Evolutionary conservation across 2,797 vertebrate genomes (phyloP).

Genomic region (Propithecus perrieri): DNA sequence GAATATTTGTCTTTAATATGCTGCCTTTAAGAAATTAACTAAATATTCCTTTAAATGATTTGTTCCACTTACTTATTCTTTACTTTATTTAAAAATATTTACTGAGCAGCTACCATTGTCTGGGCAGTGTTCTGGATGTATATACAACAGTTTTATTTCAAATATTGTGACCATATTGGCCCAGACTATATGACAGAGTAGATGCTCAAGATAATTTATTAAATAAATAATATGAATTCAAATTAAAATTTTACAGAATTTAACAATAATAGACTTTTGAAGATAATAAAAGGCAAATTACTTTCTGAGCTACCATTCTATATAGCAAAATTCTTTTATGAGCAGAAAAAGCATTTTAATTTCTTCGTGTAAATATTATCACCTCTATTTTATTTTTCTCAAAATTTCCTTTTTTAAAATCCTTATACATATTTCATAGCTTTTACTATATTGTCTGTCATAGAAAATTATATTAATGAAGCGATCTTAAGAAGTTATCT

Average conservation of each 20-base stretch:
- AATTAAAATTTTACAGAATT: neutral
- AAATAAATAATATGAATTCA: neutral
- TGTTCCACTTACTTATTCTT: neutral
- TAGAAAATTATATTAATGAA: neutral
- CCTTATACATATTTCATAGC: neutral
- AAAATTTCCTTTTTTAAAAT: conserved; percentile 7
- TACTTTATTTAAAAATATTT: neutral
- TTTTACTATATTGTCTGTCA: conserved; percentile 10
- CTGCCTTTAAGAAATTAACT: neutral
- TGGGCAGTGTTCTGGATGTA: neutral
- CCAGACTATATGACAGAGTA: neutral
- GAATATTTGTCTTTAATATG: neutral
- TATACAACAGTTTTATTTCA: neutral
- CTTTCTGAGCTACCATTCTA: neutral
- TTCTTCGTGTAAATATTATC: conserved; percentile 24
- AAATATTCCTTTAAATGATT: neutral
- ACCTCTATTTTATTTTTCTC: conserved; percentile 5
- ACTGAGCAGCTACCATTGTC: neutral
- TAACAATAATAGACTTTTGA: neutral
- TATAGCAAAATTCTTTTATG: neutral
- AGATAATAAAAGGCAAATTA: neutral
- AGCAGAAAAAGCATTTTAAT: neutral
- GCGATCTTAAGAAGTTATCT: neutral
- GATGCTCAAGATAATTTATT: neutral
- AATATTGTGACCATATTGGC: neutral